These are phyloP conservation scores for Hydrozoanthus tunicans DNA, from an alignment of 64 coral and sea anemone species.

Conservation along the genomic window DNA sequence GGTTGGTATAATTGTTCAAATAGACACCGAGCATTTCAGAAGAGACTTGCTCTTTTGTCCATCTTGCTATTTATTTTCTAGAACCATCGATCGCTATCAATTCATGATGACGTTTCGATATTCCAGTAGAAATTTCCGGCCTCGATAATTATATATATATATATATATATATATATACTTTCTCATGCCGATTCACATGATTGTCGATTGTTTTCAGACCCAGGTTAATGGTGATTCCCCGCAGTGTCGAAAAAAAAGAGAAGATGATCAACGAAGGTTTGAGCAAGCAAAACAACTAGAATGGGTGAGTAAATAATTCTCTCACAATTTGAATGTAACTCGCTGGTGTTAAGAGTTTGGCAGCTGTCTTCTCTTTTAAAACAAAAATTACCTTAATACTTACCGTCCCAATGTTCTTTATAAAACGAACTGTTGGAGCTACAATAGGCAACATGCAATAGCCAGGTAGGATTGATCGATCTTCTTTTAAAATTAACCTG, in stretches of 20 bases:
- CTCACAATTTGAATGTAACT: too few species aligned
- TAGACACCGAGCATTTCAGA: neutral
- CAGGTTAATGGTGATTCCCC: constrained; percentile 33
- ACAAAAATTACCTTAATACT: too few species aligned
- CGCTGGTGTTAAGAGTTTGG: too few species aligned
- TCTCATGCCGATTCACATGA: neutral
- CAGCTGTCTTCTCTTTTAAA: too few species aligned
- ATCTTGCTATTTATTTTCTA: neutral
- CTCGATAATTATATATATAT: neutral
- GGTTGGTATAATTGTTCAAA: neutral
- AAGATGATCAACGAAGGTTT: constrained; percentile 67
- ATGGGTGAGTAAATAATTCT: constrained; percentile 51
- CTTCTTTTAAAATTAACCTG: too few species aligned
- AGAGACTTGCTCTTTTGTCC: neutral
- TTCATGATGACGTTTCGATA: constrained; percentile 43
- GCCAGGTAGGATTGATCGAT: too few species aligned
- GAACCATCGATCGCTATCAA: neutral
- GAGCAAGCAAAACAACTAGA: constrained; percentile 81
- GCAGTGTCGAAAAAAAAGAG: constrained; percentile 65
- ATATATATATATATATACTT: neutral
- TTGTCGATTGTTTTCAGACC: constrained; percentile 50
- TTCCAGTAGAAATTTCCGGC: neutral
- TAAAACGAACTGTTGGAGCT: too few species aligned
- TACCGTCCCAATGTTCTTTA: too few species aligned
- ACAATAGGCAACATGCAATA: too few species aligned